phyloP scores from a whole-genome alignment of 1,140 invertebrate genomes.

The Cotesia vestalis region DNA sequence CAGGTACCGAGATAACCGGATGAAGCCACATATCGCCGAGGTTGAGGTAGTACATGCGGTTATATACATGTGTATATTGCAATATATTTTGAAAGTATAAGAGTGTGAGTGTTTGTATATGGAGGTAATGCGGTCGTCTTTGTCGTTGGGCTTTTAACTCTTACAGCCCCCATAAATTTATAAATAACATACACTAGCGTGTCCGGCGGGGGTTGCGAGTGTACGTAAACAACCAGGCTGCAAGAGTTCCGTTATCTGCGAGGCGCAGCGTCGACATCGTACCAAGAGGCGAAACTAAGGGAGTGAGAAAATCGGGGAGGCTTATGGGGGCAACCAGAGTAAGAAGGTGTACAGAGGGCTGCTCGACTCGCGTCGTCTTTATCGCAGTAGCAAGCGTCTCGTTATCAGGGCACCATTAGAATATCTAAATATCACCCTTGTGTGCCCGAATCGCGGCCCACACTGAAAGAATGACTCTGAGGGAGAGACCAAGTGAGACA shows the following conservation, averaged over 20 bases:
- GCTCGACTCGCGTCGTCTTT: conserved; percentile 55
- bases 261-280: conserved; percentile 58
- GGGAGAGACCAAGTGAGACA: conserved; percentile 13
- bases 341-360: not conserved
- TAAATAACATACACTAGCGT: conserved; percentile 36
- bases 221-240: conserved; percentile 54
- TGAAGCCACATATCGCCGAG: too few species aligned
- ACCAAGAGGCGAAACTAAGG: conserved; percentile 24
- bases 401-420: conserved; percentile 65
- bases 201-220: conserved; percentile 44
- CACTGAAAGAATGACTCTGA: conserved; percentile 20
- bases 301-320: conserved; percentile 1
- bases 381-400: conserved; percentile 61
- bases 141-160: conserved; percentile 11
- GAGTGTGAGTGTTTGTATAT: too few species aligned
- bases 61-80: too few species aligned
- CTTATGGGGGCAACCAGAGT: too few species aligned
- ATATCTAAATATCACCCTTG: conserved; percentile 65
- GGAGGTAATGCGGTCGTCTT: not conserved
- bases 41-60: too few species aligned
- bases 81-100: too few species aligned
- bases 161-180: conserved; percentile 27
- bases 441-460: conserved; percentile 48
- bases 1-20: too few species aligned
- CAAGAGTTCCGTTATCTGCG: conserved; percentile 58